A percentile compares a stretch with the other conserved stretches of the same genome.
These are phyloP conservation scores for Perognathus longimembris DNA, from an alignment of 2,113 vertebrate genomes.

Conservation along the genomic window DNA sequence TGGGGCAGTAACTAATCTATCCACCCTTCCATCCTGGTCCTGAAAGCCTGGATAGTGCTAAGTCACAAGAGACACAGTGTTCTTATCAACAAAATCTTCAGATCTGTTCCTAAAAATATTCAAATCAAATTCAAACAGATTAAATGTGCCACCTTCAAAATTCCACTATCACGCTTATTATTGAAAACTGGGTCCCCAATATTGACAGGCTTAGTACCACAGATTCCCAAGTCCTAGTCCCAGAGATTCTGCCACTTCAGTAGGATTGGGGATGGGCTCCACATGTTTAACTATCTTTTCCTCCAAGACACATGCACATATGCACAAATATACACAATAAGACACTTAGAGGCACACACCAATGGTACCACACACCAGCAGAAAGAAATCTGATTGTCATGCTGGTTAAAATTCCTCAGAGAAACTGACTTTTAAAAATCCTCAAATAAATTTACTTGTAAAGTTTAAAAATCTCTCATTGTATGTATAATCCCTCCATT, in stretches of 20 bases:
- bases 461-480: conserved; percentile 7
- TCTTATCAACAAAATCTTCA: background rate
- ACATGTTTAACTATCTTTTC: conserved; percentile 19
- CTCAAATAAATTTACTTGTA: conserved; percentile 44
- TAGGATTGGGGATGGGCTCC: background rate
- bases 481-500: conserved; percentile 18
- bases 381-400: background rate
- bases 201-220: background rate
- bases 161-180: background rate
- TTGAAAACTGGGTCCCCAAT: conserved; percentile 16
- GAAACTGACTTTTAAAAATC: conserved; percentile 37
- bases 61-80: background rate
- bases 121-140: conserved; percentile 27
- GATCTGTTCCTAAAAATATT: conserved; percentile 16
- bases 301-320: conserved; percentile 18
- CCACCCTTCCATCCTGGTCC: background rate
- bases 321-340: background rate
- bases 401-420: conserved; percentile 38
- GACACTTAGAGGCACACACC: background rate
- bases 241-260: background rate
- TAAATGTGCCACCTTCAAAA: conserved; percentile 42
- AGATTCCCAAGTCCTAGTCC: background rate
- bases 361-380: background rate
- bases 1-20: background rate
- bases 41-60: background rate